Conservation (phyloP, 2,797 vertebrate genomes). For the Cottoperca gobio region DNA sequence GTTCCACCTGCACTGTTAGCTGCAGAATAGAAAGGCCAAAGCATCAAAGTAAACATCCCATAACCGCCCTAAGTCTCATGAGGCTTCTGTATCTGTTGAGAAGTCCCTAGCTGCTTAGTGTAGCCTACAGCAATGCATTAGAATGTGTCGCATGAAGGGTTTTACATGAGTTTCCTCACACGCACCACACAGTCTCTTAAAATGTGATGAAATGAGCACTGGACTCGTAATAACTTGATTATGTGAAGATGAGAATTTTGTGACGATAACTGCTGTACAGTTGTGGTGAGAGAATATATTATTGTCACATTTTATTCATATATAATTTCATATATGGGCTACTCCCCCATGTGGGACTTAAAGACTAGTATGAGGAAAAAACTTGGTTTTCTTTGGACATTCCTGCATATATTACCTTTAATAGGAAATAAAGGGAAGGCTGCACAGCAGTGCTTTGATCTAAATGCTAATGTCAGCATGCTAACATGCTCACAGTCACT, state of each 20-base stretch:
- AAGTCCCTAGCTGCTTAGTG: not conserved
- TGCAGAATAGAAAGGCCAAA: not conserved
- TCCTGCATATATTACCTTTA: no score
- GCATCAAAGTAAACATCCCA: slow-evolving; percentile 1
- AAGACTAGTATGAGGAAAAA: no score
- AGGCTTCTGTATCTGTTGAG: not conserved
- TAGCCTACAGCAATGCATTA: not conserved
- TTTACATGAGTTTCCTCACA: not conserved
- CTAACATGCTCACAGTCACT: no score
- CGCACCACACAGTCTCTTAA: no score
- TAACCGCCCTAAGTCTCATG: not conserved
- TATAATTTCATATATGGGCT: no score
- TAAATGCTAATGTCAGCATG: no score
- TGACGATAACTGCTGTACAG: not conserved
- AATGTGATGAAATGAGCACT: not conserved
- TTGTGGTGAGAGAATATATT: not conserved
- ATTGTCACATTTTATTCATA: no score
- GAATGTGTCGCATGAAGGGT: not conserved
- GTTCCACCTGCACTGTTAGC: not conserved
- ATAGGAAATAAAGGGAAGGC: no score
- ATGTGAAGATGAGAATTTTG: not conserved
- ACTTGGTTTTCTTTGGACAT: no score
- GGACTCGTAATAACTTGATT: not conserved
- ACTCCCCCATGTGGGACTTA: no score
- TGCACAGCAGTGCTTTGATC: no score